These are phyloP conservation scores for Poecile montanus DNA, from an alignment of 2,797 vertebrate genomes.

Conservation along the genomic window DNA sequence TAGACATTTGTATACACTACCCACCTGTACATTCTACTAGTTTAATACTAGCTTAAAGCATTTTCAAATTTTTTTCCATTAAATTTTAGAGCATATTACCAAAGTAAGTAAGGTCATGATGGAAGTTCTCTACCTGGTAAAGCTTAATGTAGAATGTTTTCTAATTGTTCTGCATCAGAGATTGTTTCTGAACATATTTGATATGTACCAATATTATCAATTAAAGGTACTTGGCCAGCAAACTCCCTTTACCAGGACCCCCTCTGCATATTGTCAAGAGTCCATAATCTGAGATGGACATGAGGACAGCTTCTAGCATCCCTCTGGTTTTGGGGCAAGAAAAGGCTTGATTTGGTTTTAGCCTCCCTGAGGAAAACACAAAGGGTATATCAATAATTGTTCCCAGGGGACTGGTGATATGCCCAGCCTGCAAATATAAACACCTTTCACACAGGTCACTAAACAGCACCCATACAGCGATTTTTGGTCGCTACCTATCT, in stretches of 20 bases:
- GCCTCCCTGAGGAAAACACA: neutral
- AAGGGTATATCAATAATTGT: neutral
- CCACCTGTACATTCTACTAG: neutral
- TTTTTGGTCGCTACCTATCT: neutral
- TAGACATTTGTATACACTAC: neutral
- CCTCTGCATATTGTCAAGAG: neutral
- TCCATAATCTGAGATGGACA: accelerated
- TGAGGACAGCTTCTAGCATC: neutral
- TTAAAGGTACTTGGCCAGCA: accelerated
- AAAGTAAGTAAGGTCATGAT: neutral
- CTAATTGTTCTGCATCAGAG: neutral
- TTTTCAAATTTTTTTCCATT: neutral
- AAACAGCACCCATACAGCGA: neutral
- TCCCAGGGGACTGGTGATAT: neutral
- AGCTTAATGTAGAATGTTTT: neutral
- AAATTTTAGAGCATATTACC: neutral
- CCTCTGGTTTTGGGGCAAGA: neutral
- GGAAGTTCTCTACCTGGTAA: neutral
- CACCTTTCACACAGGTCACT: neutral
- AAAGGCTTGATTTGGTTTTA: neutral
- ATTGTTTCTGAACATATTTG: neutral
- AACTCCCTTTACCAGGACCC: neutral
- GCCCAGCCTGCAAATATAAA: neutral
- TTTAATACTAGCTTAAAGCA: neutral
- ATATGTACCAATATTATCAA: neutral